Percentiles rank a stretch among this genome's conserved stretches.
Conservation (phyloP, 2,888 invertebrate species). For the Oxytorus armatus region DNA sequence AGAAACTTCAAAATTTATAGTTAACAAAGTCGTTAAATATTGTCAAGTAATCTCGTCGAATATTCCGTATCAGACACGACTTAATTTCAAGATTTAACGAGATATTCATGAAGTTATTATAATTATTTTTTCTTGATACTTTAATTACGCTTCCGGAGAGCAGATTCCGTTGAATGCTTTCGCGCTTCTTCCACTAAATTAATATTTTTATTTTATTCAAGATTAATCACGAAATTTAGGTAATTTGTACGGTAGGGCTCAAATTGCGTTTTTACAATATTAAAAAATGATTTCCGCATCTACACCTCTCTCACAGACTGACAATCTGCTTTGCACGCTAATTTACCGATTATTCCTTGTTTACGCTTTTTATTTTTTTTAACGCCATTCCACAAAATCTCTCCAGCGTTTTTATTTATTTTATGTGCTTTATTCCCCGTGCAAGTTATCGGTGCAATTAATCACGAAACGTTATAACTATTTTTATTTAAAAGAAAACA, state of each 20-base stretch:
- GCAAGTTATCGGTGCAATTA: constrained; percentile 37
- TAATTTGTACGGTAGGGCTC: too few relatives aligned
- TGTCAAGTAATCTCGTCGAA: constrained; percentile 38
- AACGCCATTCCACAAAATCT: constrained; percentile 29
- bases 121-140: constrained; percentile 16
- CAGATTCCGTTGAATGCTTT: too few relatives aligned
- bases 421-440: not conserved
- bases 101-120: constrained; percentile 9
- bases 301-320: constrained; percentile 26
- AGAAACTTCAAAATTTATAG: not conserved
- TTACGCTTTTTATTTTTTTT: constrained; percentile 9
- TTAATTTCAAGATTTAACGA: constrained; percentile 19
- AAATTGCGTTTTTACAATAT: constrained; percentile 22
- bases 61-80: constrained; percentile 36
- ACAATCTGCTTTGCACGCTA: constrained; percentile 41
- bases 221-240: too few relatives aligned
- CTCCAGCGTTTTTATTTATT: not conserved
- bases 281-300: not conserved
- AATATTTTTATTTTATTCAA: too few relatives aligned
- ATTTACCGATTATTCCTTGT: too few relatives aligned
- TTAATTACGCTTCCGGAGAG: constrained; percentile 8
- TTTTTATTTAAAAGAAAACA: constrained; percentile 41
- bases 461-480: constrained; percentile 29
- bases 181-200: too few relatives aligned
- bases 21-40: not conserved